Conservation (phyloP, 2,888 invertebrate genomes). For the Amblyjoppa fuscipennis region DNA sequence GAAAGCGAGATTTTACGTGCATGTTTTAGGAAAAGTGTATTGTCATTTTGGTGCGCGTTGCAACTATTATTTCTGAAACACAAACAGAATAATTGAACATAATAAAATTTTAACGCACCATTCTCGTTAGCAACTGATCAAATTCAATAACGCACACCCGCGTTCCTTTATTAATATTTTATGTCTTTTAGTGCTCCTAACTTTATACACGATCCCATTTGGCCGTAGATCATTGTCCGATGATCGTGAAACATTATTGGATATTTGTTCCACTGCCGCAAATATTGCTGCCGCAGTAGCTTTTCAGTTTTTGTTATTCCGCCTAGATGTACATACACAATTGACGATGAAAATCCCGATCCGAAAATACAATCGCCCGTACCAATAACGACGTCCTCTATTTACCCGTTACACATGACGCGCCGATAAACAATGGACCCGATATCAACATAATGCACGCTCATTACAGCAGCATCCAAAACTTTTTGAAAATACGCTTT, state of each 20-base stretch:
- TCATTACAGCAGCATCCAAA: neutral
- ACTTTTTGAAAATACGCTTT: neutral
- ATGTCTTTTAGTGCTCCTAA: too few species aligned
- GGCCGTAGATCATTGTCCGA: too few species aligned
- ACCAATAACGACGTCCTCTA: neutral
- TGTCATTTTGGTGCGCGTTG: neutral
- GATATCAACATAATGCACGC: neutral
- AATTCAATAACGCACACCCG: neutral
- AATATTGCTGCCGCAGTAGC: constrained; percentile 11
- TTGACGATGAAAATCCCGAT: neutral
- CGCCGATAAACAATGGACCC: constrained; percentile 28
- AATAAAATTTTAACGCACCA: neutral
- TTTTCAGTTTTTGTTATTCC: constrained; percentile 37
- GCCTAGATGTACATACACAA: neutral
- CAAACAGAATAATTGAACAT: neutral
- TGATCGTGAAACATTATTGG: neutral
- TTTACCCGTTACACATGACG: constrained; percentile 8
- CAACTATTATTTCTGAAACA: neutral
- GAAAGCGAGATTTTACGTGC: too few species aligned
- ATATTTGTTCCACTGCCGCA: neutral
- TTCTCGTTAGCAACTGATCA: neutral
- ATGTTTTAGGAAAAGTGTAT: neutral
- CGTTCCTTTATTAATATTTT: too few species aligned
- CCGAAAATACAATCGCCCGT: neutral
- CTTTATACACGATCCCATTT: too few species aligned